These are phyloP conservation scores for Tylochromis polylepis DNA, from an alignment of 2,113 vertebrate species.

Conservation along the genomic window DNA sequence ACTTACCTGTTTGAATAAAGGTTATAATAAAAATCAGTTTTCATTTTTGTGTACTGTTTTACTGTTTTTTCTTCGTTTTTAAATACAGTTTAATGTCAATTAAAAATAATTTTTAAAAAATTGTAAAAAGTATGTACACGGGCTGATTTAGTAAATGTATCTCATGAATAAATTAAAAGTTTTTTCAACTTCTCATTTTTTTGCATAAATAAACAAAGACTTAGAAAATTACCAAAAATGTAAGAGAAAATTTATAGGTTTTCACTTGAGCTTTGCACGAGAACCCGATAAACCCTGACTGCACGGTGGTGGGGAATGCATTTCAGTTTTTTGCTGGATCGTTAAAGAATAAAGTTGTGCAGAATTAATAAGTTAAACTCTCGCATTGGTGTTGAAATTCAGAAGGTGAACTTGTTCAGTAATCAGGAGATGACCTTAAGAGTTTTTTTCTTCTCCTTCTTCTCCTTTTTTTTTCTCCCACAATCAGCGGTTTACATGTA, in stretches of 20 bases:
- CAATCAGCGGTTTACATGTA: neutral
- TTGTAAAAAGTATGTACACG: neutral
- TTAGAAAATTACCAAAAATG: neutral
- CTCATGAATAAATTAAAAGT: neutral
- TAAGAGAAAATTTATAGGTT: neutral
- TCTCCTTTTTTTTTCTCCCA: neutral
- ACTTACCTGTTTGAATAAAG: neutral
- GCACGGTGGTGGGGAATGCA: neutral
- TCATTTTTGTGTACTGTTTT: neutral
- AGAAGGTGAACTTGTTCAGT: slow-evolving; percentile 27
- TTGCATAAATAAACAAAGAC: neutral
- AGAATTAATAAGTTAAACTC: slow-evolving; percentile 32
- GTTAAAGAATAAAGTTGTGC: neutral
- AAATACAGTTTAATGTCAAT: neutral
- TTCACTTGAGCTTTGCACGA: neutral
- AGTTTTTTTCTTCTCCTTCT: neutral
- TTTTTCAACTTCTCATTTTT: neutral
- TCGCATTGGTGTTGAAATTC: neutral
- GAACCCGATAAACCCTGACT: neutral
- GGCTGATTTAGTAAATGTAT: neutral
- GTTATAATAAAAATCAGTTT: neutral
- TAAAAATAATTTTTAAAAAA: neutral
- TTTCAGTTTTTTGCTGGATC: neutral
- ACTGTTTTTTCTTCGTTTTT: no score
- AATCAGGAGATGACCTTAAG: slow-evolving; percentile 41